Evolutionary conservation across 2,888 invertebrate genomes (phyloP).

Genomic region (Scrobipalpa costella): DNA sequence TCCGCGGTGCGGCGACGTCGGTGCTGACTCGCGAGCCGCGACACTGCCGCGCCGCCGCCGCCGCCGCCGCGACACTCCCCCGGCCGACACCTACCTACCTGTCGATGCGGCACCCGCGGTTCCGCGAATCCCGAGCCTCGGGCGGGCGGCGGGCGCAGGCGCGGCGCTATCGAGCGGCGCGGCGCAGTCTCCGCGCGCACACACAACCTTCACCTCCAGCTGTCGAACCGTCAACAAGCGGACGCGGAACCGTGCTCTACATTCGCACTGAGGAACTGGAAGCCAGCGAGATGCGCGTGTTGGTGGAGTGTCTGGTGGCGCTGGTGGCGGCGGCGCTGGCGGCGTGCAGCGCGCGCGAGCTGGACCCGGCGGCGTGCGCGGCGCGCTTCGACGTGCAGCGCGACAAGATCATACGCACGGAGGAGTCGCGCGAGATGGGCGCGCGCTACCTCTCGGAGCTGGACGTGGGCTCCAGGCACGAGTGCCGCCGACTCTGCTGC

Average conservation of each 20-base stretch:
- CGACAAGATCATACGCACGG: constrained; percentile 94
- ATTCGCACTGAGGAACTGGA: background rate
- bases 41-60: background rate
- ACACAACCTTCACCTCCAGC: constrained; percentile 5
- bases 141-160: constrained; percentile 43
- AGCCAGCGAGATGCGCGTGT: constrained; percentile 8
- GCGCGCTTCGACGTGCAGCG: constrained; percentile 91
- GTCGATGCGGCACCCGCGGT: background rate
- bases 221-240: constrained; percentile 25
- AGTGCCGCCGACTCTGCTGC: constrained; percentile 93
- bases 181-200: constrained; percentile 21
- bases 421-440: constrained; percentile 93
- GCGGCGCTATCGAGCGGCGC: constrained; percentile 49
- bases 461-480: constrained; percentile 89
- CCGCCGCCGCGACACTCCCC: background rate
- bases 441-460: constrained; percentile 93
- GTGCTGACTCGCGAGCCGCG: background rate
- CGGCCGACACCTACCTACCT: constrained; percentile 4
- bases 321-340: constrained; percentile 34
- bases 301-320: constrained; percentile 18
- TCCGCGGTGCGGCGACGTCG: background rate
- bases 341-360: constrained; percentile 71
- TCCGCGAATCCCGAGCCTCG: background rate
- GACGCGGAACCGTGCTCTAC: constrained; percentile 32
- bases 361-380: constrained; percentile 85